These are phyloP conservation scores for Hippocampus guttulatus DNA, from an alignment of 2,113 vertebrate genomes.

Conservation along the genomic window DNA sequence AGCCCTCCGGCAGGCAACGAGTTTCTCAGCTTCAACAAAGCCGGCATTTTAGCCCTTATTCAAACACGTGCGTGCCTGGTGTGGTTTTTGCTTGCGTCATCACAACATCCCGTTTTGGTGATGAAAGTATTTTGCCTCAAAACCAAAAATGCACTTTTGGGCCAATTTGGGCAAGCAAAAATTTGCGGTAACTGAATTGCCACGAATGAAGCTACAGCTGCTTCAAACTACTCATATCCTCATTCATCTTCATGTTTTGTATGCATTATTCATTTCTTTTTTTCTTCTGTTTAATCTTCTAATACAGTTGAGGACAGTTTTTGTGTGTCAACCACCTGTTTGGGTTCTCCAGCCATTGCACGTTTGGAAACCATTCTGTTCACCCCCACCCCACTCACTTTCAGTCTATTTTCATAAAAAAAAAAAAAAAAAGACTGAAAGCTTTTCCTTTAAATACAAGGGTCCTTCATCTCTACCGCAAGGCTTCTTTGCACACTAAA, in stretches of 20 bases:
- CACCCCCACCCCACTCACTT: conserved; percentile 17
- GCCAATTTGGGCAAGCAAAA: too few relatives aligned
- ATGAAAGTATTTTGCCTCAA: too few relatives aligned
- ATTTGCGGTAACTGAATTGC: too few relatives aligned
- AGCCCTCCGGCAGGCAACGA: too few relatives aligned
- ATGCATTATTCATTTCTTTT: neutral
- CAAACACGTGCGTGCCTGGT: too few relatives aligned
- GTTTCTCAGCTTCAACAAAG: too few relatives aligned
- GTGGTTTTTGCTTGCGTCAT: too few relatives aligned
- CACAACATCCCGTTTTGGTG: too few relatives aligned
- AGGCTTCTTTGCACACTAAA: conserved; percentile 14
- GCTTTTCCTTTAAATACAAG: conserved; percentile 48
- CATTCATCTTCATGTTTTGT: conserved; percentile 11
- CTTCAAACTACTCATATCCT: conserved; percentile 10
- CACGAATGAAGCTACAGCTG: neutral
- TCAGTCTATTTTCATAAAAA: conserved; percentile 37
- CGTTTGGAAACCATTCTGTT: conserved; percentile 39
- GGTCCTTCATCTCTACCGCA: conserved; percentile 31
- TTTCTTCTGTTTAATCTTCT: neutral
- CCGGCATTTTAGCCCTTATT: too few relatives aligned
- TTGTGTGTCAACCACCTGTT: neutral
- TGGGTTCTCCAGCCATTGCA: neutral
- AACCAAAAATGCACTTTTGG: too few relatives aligned
- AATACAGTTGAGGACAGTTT: too few relatives aligned
- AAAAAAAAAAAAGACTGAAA: conserved; percentile 43